A percentile compares a stretch with the other conserved stretches of the same genome.
Evolutionary conservation across 2,113 vertebrate genomes (phyloP).

Genomic region (Stictonetta naevosa): DNA sequence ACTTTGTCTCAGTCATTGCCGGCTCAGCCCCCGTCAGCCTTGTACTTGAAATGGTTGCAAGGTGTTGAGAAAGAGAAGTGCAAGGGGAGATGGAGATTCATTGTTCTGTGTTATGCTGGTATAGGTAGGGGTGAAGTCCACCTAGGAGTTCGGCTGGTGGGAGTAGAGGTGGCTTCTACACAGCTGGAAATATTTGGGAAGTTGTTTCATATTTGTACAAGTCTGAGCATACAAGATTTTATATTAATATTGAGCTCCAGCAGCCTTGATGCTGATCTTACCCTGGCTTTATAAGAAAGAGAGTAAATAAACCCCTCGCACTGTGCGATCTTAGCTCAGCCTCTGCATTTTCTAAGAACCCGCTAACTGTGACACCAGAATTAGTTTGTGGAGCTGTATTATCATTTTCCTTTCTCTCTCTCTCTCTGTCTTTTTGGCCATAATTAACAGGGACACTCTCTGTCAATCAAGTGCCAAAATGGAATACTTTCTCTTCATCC

Average conservation of each 20-base stretch:
- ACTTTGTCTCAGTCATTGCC: accelerated
- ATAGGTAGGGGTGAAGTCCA: not conserved
- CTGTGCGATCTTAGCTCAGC: not conserved
- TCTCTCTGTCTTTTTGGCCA: not conserved
- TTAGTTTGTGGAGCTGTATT: not conserved
- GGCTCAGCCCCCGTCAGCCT: accelerated
- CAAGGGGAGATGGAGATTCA: accelerated
- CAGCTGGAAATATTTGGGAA: not conserved
- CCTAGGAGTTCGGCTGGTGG: not conserved
- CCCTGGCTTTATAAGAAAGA: not conserved
- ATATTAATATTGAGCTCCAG: not conserved
- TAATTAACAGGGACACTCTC: slow-evolving; percentile 11
- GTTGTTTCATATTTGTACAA: not conserved
- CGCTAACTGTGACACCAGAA: not conserved
- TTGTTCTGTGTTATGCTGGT: accelerated
- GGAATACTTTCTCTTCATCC: not conserved
- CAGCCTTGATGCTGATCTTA: not conserved
- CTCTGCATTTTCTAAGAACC: not conserved
- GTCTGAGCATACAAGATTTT: not conserved
- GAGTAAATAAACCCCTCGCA: not conserved
- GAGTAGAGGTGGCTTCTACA: not conserved
- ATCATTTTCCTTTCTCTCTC: not conserved
- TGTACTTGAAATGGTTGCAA: not conserved
- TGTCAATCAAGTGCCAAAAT: not conserved
- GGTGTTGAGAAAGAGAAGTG: not conserved